A percentile compares a stretch with the other conserved stretches of the same genome.
Conservation (phyloP, 2,113 vertebrate genomes). For the Engraulis encrasicolus region DNA sequence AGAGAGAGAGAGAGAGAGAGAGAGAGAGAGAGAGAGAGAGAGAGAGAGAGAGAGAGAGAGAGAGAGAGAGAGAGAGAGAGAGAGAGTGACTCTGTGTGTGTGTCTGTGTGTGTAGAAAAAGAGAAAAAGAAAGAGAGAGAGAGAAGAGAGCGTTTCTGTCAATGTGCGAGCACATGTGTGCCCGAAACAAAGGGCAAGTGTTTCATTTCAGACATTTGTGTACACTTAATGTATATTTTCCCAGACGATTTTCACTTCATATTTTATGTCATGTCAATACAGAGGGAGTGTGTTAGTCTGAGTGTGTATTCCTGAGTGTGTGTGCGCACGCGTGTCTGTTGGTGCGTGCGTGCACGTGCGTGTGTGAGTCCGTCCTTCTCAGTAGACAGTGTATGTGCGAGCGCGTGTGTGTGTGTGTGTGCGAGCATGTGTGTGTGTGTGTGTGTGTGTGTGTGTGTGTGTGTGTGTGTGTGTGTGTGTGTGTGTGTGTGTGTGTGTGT, state of each 20-base stretch:
- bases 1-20: too few relatives aligned
- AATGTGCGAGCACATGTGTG: too few relatives aligned
- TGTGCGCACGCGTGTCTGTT: neutral
- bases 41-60: too few relatives aligned
- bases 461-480: neutral
- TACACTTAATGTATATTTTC: neutral
- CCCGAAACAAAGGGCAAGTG: neutral
- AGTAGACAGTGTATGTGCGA: neutral
- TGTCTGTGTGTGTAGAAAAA: too few relatives aligned
- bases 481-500: neutral
- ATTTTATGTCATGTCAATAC: neutral
- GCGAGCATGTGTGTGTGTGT: neutral
- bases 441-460: neutral
- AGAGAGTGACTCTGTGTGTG: neutral
- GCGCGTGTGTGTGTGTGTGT: neutral
- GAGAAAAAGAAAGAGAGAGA: too few relatives aligned
- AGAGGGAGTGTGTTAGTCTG: neutral
- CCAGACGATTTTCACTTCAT: conserved; percentile 4
- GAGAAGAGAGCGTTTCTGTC: neutral
- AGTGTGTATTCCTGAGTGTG: neutral
- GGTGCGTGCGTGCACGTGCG: neutral
- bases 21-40: too few relatives aligned
- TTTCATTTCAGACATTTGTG: neutral
- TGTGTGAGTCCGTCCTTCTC: neutral
- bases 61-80: too few relatives aligned